Base-by-base conservation (phyloP, 2,113 vertebrate genomes). In the Miniopterus natalensis region DNA sequence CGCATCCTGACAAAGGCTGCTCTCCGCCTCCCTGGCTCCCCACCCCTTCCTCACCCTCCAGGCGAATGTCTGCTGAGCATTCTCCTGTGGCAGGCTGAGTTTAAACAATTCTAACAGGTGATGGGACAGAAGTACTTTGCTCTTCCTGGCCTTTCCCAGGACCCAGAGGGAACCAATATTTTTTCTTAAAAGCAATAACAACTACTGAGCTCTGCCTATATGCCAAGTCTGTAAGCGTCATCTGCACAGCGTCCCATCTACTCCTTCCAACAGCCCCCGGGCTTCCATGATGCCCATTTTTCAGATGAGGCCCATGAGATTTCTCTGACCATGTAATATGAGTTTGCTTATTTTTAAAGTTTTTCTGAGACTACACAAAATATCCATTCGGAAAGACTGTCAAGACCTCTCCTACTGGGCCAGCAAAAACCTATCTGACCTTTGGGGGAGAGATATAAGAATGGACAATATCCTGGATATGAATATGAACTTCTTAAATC, bases 401-500 rank as follows among this genome's bases (percentile, higher is more conserved):
- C 11, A 77, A 49, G 14, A 59, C 12, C 23, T 87, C 36, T 71
- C 21, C 31, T 55, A 21, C 20, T 3, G 36, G 49, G 23, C 23
- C 10, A 42, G 31, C 15, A 1, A 66, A 96, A 40, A 47, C 8
- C 45, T 83, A 2, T 51, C 15, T 61, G 49, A 81, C 21, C 66
- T 92, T 95, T 15, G n/a, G 29, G 10, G 31, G 78, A 92, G 12
- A 83, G 68, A 73, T 77, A 27, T 73, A 21, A 68, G 47, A 88
- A 65, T 77, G 12, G 11, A 7, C 4, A 55, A 55, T 61, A 80
- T 40, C 18, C 55, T 57, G 20, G 20, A 73, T 84, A 90, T 92
- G 92, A 97, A 49, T 57, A 59, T 12, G 70, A 63, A 53, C 31
- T 88, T 92, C 55, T 42, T 79, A 57, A 93, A 88, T 68, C 57